Percentiles rank a stretch among this genome's conserved stretches.
phyloP scores from a whole-genome alignment of 2,797 vertebrate genomes.

The Phyllotis vaccarum region DNA sequence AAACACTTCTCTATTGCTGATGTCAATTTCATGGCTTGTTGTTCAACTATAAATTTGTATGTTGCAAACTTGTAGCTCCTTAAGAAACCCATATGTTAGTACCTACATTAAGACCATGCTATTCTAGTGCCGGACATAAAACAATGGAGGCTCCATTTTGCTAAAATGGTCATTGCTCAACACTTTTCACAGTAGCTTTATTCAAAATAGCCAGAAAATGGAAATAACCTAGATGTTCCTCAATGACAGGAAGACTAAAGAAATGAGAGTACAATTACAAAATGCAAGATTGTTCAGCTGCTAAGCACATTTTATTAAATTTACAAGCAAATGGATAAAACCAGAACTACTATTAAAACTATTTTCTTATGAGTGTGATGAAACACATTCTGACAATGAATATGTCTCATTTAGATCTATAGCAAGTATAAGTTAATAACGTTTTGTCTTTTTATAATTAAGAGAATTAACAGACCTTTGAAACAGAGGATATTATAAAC shows the following conservation, averaged over 20 bases:
- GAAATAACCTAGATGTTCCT: background rate
- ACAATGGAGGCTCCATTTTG: background rate
- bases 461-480: background rate
- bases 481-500: no score
- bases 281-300: background rate
- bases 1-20: background rate
- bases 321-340: background rate
- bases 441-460: background rate
- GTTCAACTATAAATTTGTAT: background rate
- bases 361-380: background rate
- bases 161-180: background rate
- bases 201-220: background rate
- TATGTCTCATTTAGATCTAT: background rate
- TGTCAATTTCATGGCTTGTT: background rate
- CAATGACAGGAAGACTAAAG: background rate
- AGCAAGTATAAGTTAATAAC: background rate
- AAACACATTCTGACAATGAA: no score
- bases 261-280: background rate
- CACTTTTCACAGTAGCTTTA: background rate
- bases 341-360: background rate
- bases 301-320: background rate
- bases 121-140: background rate
- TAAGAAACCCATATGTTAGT: background rate
- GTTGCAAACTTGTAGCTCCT: background rate
- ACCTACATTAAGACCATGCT: background rate